phyloP scores from a whole-genome alignment of 2,888 invertebrate species.

The Diaperis boleti region DNA sequence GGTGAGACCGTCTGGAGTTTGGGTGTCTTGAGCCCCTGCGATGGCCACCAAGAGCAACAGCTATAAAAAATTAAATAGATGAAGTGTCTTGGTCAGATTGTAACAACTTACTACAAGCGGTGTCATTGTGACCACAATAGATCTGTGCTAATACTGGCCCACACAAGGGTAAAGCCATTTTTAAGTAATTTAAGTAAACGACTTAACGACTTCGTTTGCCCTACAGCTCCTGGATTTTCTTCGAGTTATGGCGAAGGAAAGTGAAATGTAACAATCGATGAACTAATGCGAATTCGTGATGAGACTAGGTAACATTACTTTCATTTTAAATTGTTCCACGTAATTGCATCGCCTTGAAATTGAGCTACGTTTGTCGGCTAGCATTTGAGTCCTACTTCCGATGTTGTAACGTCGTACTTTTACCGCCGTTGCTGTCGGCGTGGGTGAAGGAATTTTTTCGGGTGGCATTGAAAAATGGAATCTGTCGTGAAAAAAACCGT shows the following conservation, averaged over 20 bases:
- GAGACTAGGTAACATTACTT: conserved; percentile 5
- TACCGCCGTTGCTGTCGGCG: neutral
- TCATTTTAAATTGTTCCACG: conserved; percentile 14
- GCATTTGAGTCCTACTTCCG: conserved; percentile 1
- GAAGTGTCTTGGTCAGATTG: neutral
- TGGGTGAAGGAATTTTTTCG: conserved; percentile 12
- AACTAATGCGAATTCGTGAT: conserved; percentile 23
- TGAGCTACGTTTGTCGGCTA: conserved; percentile 1
- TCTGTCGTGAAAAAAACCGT: conserved; percentile 13
- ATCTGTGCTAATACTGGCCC: conserved; percentile 7
- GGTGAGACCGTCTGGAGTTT: neutral
- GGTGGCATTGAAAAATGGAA: neutral
- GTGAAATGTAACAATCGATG: conserved; percentile 10
- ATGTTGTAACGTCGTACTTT: conserved; percentile 1
- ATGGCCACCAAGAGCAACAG: neutral
- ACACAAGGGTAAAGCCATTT: conserved; percentile 3
- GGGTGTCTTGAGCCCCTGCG: neutral
- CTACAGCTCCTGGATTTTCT: neutral
- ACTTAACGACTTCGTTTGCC: neutral
- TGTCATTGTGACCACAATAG: neutral
- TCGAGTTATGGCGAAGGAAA: conserved; percentile 5
- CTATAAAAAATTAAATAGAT: conserved; percentile 11
- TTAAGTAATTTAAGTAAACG: conserved; percentile 16
- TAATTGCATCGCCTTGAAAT: conserved; percentile 17
- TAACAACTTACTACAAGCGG: neutral